Evolutionary conservation across 2,888 invertebrate species (phyloP).

Genomic region (Kuschelorhynchus macadamiae): DNA sequence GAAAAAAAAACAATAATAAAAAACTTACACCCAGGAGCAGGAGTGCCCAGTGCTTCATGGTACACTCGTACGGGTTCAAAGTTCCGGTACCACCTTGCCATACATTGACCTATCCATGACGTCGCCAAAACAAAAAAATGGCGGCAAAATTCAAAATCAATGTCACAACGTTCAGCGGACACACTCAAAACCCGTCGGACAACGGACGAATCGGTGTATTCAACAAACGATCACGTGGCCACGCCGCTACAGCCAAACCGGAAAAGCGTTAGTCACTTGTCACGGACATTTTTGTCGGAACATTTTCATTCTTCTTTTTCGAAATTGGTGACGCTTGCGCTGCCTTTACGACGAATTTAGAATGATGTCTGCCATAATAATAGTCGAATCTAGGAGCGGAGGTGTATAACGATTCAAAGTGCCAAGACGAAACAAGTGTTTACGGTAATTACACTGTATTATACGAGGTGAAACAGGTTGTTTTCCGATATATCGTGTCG

Average conservation of each 20-base stretch:
- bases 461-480: constrained; percentile 29
- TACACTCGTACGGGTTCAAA: constrained; percentile 88
- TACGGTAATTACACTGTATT: constrained; percentile 38
- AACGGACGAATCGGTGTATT: constrained; percentile 28
- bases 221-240: constrained; percentile 40
- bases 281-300: constrained; percentile 55
- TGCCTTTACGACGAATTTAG: constrained; percentile 60
- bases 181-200: too few relatives aligned
- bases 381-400: constrained; percentile 51
- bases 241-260: constrained; percentile 33
- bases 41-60: constrained; percentile 84
- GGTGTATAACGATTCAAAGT: constrained; percentile 44
- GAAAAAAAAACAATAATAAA: constrained; percentile 30
- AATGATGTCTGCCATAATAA: constrained; percentile 56
- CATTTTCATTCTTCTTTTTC: constrained; percentile 60
- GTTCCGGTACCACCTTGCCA: constrained; percentile 87
- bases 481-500: background rate
- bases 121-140: constrained; percentile 11
- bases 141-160: constrained; percentile 55
- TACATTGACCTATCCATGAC: constrained; percentile 92
- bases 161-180: constrained; percentile 41
- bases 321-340: constrained; percentile 58
- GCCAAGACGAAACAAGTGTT: constrained; percentile 47
- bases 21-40: constrained; percentile 88
- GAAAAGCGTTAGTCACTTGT: constrained; percentile 43